These are phyloP conservation scores for Ptilonorhynchus violaceus DNA, from an alignment of 2,113 vertebrate species.

Conservation along the genomic window DNA sequence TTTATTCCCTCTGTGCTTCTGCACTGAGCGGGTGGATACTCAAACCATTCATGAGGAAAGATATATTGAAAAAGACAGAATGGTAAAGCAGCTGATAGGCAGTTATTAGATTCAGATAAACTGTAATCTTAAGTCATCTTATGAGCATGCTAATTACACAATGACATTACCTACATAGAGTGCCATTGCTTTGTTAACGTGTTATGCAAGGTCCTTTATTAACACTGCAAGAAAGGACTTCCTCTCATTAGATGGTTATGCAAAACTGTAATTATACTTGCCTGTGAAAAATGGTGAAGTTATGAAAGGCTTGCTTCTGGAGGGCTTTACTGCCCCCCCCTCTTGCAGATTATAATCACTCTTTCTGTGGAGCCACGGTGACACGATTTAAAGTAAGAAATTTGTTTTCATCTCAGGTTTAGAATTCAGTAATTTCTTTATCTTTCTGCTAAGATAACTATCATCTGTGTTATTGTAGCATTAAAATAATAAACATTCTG, in stretches of 20 bases:
- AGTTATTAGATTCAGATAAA: conserved; percentile 82
- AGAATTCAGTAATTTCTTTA: conserved; percentile 47
- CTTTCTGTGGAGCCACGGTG: neutral
- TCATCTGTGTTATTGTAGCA: neutral
- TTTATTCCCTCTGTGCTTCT: neutral
- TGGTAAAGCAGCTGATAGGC: conserved; percentile 70
- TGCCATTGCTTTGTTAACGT: conserved; percentile 78
- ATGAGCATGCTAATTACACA: conserved; percentile 81
- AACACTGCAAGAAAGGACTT: conserved; percentile 79
- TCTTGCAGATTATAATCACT: conserved; percentile 38
- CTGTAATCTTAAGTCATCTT: conserved; percentile 82
- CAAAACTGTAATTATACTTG: conserved; percentile 82
- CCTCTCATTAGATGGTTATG: conserved; percentile 78
- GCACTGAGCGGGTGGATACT: neutral
- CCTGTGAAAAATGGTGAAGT: conserved; percentile 65
- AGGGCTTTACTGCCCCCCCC: conserved; percentile 5
- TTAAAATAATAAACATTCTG: conserved; percentile 7
- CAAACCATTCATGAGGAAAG: conserved; percentile 47
- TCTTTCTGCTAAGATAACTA: neutral
- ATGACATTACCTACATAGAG: conserved; percentile 76
- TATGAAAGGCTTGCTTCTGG: conserved; percentile 64
- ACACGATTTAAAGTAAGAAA: conserved; percentile 52
- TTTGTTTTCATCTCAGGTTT: conserved; percentile 35
- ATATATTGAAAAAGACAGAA: conserved; percentile 69
- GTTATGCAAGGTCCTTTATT: conserved; percentile 81